A percentile compares a stretch with the other conserved stretches of the same genome.
These are phyloP conservation scores for Ephestia elutella DNA, from an alignment of 1,140 invertebrate species.

Conservation along the genomic window DNA sequence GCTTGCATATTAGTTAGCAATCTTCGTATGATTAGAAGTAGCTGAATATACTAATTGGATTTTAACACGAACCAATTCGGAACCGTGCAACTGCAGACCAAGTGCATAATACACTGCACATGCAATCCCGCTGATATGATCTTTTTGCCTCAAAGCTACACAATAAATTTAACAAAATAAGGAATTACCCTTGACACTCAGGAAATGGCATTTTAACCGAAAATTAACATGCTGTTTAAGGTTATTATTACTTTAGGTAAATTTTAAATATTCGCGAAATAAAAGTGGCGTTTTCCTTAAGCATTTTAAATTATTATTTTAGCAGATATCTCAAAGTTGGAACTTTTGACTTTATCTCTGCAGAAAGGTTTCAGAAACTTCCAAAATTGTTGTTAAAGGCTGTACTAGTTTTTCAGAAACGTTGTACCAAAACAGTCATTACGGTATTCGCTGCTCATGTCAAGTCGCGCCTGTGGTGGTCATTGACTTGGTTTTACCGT, in stretches of 20 bases:
- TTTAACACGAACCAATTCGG: constrained; percentile 17
- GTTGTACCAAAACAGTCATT: constrained; percentile 30
- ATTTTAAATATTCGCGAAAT: no score
- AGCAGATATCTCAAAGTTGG: no score
- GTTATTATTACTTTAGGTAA: not conserved
- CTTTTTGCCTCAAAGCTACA: constrained; percentile 6
- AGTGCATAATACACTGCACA: constrained; percentile 19
- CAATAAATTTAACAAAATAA: constrained; percentile 14
- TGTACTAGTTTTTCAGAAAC: constrained; percentile 23
- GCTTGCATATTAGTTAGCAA: not conserved
- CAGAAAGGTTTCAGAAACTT: no score
- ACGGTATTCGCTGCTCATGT: constrained; percentile 44
- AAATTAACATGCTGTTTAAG: constrained; percentile 15
- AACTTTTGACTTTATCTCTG: no score
- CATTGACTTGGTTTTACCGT: constrained; percentile 54
- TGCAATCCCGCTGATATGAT: constrained; percentile 8
- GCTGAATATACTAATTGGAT: constrained; percentile 11
- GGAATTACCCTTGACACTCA: constrained; percentile 28
- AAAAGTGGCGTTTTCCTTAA: constrained; percentile 11
- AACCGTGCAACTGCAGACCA: constrained; percentile 8
- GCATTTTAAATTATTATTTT: no score
- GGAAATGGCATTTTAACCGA: constrained; percentile 24
- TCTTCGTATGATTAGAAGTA: not conserved
- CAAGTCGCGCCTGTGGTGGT: constrained; percentile 33
- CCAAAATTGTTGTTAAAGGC: no score